Base-by-base conservation (phyloP, 2,888 invertebrate species). In the Cacoxenus indagator region DNA sequence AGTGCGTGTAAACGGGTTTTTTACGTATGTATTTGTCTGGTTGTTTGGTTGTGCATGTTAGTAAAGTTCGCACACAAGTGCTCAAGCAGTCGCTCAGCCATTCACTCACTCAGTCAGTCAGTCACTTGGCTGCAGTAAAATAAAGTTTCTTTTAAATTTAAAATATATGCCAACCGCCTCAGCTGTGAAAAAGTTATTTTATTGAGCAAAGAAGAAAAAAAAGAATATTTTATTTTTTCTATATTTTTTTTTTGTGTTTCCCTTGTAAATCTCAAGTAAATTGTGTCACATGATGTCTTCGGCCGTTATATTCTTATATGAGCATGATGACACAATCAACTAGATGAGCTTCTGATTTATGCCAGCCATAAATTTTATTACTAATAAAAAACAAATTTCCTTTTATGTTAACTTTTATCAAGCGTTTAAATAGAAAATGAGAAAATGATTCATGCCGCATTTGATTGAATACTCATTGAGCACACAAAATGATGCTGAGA, bases 231-330 rank as follows among this genome's bases (percentile, higher is more conserved):
- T 6, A 11, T 11, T 24, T 3, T 8, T 24, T 22, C 51, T 22
- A 65, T 65, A 71, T 26, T 68, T 66, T 64, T 64, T 51, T 46
- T 43, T 62, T 68, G 66, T 67, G 64, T 65, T 59, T 51, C 37
- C 66, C 29, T 75, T 77, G 80, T 80, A 80, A 80, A 80, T 80
- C 80, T 80, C 76, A 73, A 78, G 80, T 76, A 80, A 80, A 80
- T 80, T 80, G 82, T 80, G 80, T 80, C 80, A 80, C 80, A 80
- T 80, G 80, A 81, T 81, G 78, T 81, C 22, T 31, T 81, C 76
- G 77, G 77, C 80, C 78, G 81, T 81, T 80, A 80, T 81, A 77
- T 73, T 9, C 75, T 75, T 73, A 78, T 74, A 73, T 75, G 74
- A 79, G 73, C 75, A 74, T 75, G 64, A 73, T 77, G 27, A 29